Percentiles rank a stretch among this genome's conserved stretches.
These are phyloP conservation scores for Coelopa frigida DNA, from an alignment of 1,140 invertebrate species.

Conservation along the genomic window DNA sequence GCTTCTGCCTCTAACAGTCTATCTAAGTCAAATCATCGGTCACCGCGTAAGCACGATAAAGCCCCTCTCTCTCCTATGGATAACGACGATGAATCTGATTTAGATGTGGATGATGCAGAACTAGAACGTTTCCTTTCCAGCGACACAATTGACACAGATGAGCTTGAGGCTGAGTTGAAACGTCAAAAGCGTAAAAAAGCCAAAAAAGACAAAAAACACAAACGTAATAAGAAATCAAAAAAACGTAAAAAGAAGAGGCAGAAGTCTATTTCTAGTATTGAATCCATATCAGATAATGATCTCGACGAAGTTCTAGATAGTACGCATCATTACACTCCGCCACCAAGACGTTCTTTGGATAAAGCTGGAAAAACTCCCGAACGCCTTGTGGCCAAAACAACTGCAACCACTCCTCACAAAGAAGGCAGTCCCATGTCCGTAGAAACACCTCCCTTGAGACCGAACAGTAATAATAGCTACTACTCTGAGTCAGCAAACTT, in stretches of 20 bases:
- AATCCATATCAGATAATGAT: constrained; percentile 53
- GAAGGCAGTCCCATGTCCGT: constrained; percentile 54
- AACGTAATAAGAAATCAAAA: constrained; percentile 63
- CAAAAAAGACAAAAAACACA: constrained; percentile 51
- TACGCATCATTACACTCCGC: constrained; percentile 30
- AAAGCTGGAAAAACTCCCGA: constrained; percentile 40
- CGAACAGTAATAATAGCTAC: constrained; percentile 17
- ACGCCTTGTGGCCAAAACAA: constrained; percentile 47
- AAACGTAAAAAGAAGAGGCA: constrained; percentile 58
- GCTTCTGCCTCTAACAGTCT: too few species aligned
- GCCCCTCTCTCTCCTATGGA: constrained; percentile 6
- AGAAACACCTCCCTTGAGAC: constrained; percentile 48
- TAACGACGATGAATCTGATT: constrained; percentile 15
- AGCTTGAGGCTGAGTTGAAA: constrained; percentile 39
- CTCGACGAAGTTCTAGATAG: constrained; percentile 42
- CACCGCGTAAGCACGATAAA: constrained; percentile 13
- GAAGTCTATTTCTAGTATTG: constrained; percentile 56
- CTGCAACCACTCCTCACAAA: constrained; percentile 33
- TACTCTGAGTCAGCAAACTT: constrained; percentile 13
- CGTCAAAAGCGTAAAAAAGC: constrained; percentile 55
- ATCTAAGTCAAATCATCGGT: constrained; percentile 20
- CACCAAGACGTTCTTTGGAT: constrained; percentile 15
- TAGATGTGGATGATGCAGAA: constrained; percentile 23
- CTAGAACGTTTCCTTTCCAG: constrained; percentile 28
- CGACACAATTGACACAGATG: constrained; percentile 37